Percentiles rank a stretch among this genome's conserved stretches.
These are phyloP conservation scores for Poecilia latipinna DNA, from an alignment of 2,113 vertebrate species.

Conservation along the genomic window DNA sequence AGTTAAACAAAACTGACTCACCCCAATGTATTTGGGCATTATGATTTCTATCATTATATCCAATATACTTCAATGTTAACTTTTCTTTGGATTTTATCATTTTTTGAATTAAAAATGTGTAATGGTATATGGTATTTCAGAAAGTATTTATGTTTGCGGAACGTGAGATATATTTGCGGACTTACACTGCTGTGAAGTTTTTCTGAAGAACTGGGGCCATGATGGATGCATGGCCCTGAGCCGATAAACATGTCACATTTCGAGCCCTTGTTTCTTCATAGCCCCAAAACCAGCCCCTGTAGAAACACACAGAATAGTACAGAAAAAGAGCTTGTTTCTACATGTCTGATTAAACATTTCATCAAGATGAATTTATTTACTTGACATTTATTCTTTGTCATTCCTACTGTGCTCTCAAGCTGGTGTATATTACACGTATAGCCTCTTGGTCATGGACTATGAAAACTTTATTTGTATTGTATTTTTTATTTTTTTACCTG, in stretches of 20 bases:
- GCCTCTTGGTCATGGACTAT: too few species aligned
- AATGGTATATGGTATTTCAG: not conserved
- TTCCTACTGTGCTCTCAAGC: not conserved
- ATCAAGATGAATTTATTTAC: not conserved
- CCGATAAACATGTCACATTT: constrained; percentile 89
- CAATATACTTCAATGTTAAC: too few species aligned
- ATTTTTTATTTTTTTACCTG: constrained; percentile 78
- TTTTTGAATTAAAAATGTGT: too few species aligned
- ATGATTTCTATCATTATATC: too few species aligned
- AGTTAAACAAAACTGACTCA: too few species aligned
- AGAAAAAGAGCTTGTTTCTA: not conserved
- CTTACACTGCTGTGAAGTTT: constrained; percentile 90
- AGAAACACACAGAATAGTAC: constrained; percentile 32
- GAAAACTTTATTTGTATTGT: not conserved
- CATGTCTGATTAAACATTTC: not conserved
- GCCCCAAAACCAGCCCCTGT: constrained; percentile 98
- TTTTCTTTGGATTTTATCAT: too few species aligned
- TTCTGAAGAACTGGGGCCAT: constrained; percentile 86
- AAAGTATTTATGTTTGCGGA: not conserved
- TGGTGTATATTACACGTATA: too few species aligned
- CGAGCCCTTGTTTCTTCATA: constrained; percentile 91
- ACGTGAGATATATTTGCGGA: constrained; percentile 22
- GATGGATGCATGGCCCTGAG: constrained; percentile 95
- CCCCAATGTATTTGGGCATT: too few species aligned
- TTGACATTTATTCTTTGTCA: not conserved